Base-by-base conservation (phyloP, 2,113 vertebrate species). In the Himantopus leucocephalus region DNA sequence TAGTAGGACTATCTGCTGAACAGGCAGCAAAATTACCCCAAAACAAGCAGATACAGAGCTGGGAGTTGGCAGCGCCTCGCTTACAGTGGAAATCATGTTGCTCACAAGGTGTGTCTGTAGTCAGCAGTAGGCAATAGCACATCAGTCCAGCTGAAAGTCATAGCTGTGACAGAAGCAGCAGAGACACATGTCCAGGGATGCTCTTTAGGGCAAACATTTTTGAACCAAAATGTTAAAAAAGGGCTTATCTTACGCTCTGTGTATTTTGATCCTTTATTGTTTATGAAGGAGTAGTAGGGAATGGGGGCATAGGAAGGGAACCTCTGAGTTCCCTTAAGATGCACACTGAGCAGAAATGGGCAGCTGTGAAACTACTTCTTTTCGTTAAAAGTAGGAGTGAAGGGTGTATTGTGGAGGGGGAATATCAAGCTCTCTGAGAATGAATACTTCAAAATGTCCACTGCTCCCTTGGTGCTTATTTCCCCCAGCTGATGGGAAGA, bases 51-150 rank as follows among this genome's bases (percentile, higher is more conserved):
- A 8, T 41, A 0, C 0, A 14, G 88, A 73, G 73, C 80, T 67
- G 71, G 52, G 45, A 34, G 19, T 10, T 64, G 72, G 39, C 39
- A 32, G 43, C 78, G 60, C 50, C 17, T 62, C 53, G 0, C 23
- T 48, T 5, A 0, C 0, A 21, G 20, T 35, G 64, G 68, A 30
- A 53, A 8, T 45, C 1, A 1, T 5, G 50, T 59, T 21, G 5
- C 64, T 85, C 24, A 9, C 26, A 14, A 55, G 45, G 52, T n/a
- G 55, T 56, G 50, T 23, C 50, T 5, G 0, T 5, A 35, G 55
- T 5, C 68, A 71, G 91, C 50, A 50, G 15, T 13, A 10, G 43
- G 67, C 67, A 85, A 6, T 6, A 45, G 41, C 37, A 26, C 39
- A 14, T 35, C 45, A 68, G 20, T n/a, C 52, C 76, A 3, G 50